These are phyloP conservation scores for Mallateleia sp. DNA, from an alignment of 2,888 invertebrate species.

Conservation along the genomic window DNA sequence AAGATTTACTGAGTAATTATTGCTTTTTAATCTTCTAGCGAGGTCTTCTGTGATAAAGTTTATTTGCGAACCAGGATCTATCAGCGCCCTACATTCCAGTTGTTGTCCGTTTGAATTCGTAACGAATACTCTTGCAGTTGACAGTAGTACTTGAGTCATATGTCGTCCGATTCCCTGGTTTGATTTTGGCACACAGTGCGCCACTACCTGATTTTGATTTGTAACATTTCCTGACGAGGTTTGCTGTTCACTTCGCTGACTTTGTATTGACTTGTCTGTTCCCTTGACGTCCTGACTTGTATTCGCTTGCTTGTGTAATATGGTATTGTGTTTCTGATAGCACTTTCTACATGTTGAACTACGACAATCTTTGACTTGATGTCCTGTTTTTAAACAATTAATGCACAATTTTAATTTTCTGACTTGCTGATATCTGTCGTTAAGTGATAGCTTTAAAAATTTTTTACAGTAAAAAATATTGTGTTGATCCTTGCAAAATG, in stretches of 20 bases:
- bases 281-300: too few species aligned
- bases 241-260: too few species aligned
- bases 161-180: too few species aligned
- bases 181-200: too few species aligned
- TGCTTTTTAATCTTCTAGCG: neutral
- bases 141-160: too few species aligned
- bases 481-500: neutral
- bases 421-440: slow-evolving; percentile 1
- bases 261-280: neutral
- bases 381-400: slow-evolving; percentile 3
- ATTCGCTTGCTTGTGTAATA: too few species aligned
- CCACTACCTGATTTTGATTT: too few species aligned
- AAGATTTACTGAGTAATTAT: neutral
- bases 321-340: neutral
- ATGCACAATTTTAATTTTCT: slow-evolving; percentile 8
- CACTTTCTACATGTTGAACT: neutral
- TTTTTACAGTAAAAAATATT: neutral
- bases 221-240: too few species aligned
- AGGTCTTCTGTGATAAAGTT: neutral
- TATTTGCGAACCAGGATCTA: neutral
- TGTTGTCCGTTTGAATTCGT: neutral
- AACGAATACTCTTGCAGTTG: slow-evolving; percentile 1
- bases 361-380: neutral
- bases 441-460: neutral
- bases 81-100: neutral